phyloP scores from a whole-genome alignment of 2,888 invertebrate genomes.

The Lycia hirtaria region DNA sequence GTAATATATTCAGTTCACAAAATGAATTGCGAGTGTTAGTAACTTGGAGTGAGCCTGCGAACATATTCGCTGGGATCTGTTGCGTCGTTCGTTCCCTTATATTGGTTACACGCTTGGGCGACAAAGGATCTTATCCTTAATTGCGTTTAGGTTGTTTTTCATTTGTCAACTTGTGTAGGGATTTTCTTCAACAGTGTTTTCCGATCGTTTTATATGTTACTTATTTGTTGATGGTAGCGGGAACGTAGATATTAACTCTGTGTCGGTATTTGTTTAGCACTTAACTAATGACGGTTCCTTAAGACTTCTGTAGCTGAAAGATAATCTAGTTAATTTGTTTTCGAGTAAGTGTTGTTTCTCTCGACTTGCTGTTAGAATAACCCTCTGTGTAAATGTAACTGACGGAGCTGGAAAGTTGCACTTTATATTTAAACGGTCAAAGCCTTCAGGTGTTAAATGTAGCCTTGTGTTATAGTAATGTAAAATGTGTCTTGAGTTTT shows the following conservation, averaged over 20 bases:
- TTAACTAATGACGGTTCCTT: slow-evolving; percentile 57
- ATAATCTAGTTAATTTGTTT: slow-evolving; percentile 41
- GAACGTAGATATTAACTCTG: slow-evolving; percentile 64
- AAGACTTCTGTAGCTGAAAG: slow-evolving; percentile 45
- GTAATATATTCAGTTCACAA: slow-evolving; percentile 85
- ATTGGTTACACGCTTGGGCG: slow-evolving; percentile 69
- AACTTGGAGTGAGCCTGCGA: slow-evolving; percentile 83
- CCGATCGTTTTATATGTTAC: slow-evolving; percentile 70
- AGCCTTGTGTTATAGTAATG: slow-evolving; percentile 46
- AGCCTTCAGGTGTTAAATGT: slow-evolving; percentile 54
- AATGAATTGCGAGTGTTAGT: slow-evolving; percentile 85
- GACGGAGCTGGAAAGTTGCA: slow-evolving; percentile 36
- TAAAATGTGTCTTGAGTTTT: slow-evolving; percentile 40
- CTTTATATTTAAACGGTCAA: slow-evolving; percentile 50
- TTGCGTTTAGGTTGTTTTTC: slow-evolving; percentile 69
- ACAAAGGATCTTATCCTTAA: slow-evolving; percentile 67
- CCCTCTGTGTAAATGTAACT: slow-evolving; percentile 24
- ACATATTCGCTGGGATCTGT: slow-evolving; percentile 84
- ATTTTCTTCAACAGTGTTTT: slow-evolving; percentile 65
- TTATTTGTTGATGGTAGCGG: slow-evolving; percentile 68
- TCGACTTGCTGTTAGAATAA: slow-evolving; percentile 26
- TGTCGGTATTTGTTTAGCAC: slow-evolving; percentile 58
- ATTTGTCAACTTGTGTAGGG: slow-evolving; percentile 54
- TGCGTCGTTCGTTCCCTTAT: slow-evolving; percentile 75
- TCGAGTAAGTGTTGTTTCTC: slow-evolving; percentile 36